Percentiles rank a stretch among this genome's conserved stretches.
Evolutionary conservation across 30 jellyfish, hydroid and myxozoan species (phyloP).

Genomic region (Pelagia noctiluca): DNA sequence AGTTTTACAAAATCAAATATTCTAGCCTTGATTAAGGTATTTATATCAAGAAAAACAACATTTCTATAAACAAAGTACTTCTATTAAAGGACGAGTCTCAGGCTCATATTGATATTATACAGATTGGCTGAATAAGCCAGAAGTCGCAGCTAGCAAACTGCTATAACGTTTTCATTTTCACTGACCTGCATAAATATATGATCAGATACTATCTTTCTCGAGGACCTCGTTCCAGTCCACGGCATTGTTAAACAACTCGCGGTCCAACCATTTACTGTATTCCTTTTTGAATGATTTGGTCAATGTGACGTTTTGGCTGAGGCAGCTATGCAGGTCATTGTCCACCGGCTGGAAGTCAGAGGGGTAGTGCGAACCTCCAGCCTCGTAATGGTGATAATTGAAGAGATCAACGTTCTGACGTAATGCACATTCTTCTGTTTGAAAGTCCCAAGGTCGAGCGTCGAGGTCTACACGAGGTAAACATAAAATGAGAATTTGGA

Average conservation of each 20-base stretch:
- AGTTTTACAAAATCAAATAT: no score
- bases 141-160: no score
- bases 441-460: slow-evolving; percentile 99
- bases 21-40: no score
- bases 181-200: no score
- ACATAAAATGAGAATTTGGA: slow-evolving; percentile 8
- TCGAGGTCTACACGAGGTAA: slow-evolving; percentile 71
- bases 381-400: slow-evolving; percentile 96
- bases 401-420: slow-evolving; percentile 98
- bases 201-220: slow-evolving; percentile 20
- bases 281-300: slow-evolving; percentile 82
- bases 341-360: slow-evolving; percentile 96
- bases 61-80: no score
- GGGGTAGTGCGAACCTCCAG: slow-evolving; percentile 94
- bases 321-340: slow-evolving; percentile 90
- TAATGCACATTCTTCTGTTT: slow-evolving; percentile 97
- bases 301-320: slow-evolving; percentile 74
- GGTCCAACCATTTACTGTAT: slow-evolving; percentile 85
- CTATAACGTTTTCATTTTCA: no score
- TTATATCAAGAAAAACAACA: no score
- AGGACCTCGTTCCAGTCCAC: slow-evolving; percentile 94
- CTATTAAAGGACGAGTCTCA: no score
- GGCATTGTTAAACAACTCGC: slow-evolving; percentile 69
- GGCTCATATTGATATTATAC: no score
- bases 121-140: no score